Evolutionary conservation across 2,113 vertebrate species (phyloP), one percentile per base, ranked within the genome.

Genomic region (Calyptommatus sinebrachiatus): DNA sequence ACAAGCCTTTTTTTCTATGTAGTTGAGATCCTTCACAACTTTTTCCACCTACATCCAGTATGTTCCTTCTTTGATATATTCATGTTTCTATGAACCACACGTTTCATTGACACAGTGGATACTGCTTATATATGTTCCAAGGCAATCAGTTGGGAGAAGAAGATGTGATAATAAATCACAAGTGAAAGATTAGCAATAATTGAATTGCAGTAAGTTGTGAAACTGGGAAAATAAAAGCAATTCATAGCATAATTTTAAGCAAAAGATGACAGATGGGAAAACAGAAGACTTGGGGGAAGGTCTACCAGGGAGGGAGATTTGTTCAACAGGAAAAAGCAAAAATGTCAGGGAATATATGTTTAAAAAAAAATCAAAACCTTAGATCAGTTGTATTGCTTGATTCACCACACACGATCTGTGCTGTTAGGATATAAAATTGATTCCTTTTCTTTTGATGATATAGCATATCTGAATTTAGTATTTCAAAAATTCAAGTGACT

Each of bases 251-350:
- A 78, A 88, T 72, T 71, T 80, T 35, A 77, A 62, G 26, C 22
- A 84, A 80, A 84, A 35, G n/a, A 28, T 61, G 85, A 88, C 74
- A 89, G 79, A 87, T 80, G 29, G 72, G 22, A 6, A 77, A 85
- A 84, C 53, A 48, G 41, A 71, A 61, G 61, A 48, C 1, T 21
- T 14, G 84, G 78, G 57, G 88, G 57, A 84, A 31, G 82, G 46
- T 12, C 14, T 50, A 76, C 16, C 48, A 75, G 84, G 67, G 78
- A 85, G 4, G 26, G 3, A 21, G 31, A 26, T 24, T 62, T 48
- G 61, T 86, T 87, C n/a, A 74, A 8, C 71, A 75, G 60, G n/a
- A 41, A 53, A 82, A 79, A 63, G 71, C 45, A 35, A 35, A 82
- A 77, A 22, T 73, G 67, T 80, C n/a, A 26, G 45, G 57, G 72